A percentile compares a stretch with the other conserved stretches of the same genome.
These are phyloP conservation scores for Baronia brevicornis DNA, from an alignment of 2,888 invertebrate genomes.

Conservation along the genomic window DNA sequence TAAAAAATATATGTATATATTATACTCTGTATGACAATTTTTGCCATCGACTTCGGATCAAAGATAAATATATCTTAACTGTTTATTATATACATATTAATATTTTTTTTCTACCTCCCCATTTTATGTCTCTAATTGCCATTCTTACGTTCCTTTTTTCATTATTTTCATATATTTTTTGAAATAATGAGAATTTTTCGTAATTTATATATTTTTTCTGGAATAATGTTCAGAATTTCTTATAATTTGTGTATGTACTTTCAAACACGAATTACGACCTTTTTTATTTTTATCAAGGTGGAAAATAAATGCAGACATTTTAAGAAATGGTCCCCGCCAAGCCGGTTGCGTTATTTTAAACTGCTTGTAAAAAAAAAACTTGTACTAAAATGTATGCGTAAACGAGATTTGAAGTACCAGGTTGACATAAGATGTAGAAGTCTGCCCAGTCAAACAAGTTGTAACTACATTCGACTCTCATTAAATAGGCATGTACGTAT, in stretches of 20 bases:
- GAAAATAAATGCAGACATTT: constrained; percentile 68
- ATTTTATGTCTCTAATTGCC: too few relatives aligned
- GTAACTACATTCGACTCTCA: constrained; percentile 35
- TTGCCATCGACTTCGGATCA: too few relatives aligned
- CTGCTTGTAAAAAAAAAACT: constrained; percentile 52
- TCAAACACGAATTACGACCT: constrained; percentile 60
- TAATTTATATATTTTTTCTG: too few relatives aligned
- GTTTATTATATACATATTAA: too few relatives aligned
- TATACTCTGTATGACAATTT: too few relatives aligned
- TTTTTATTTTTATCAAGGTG: constrained; percentile 63
- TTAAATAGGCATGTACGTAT: constrained; percentile 35
- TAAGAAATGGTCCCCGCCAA: constrained; percentile 57
- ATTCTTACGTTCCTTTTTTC: background rate
- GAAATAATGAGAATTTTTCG: background rate
- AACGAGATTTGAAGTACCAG: constrained; percentile 66
- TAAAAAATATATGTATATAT: too few relatives aligned
- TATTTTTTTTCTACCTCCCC: too few relatives aligned
- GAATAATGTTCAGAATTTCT: constrained; percentile 21
- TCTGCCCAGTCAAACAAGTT: constrained; percentile 44
- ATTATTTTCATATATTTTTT: background rate
- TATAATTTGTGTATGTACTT: constrained; percentile 35
- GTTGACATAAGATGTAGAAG: constrained; percentile 49
- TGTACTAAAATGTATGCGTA: constrained; percentile 68
- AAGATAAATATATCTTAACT: too few relatives aligned
- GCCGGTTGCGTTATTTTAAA: constrained; percentile 65